phyloP scores from a whole-genome alignment of 2,888 invertebrate genomes.

The Melikaiella ostensackeni region DNA sequence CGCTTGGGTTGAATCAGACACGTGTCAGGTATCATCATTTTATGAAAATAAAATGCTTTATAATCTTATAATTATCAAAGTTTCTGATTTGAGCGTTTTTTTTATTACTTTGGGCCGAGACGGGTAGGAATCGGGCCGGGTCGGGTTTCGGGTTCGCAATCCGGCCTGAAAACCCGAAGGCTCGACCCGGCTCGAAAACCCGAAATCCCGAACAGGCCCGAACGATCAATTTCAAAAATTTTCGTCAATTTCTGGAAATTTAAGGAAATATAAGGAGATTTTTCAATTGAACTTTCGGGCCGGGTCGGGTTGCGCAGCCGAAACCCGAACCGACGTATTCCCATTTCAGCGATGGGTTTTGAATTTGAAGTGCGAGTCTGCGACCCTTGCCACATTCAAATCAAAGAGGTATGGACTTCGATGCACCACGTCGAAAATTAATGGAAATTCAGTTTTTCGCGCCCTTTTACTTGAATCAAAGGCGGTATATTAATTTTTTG shows the following conservation, averaged over 20 bases:
- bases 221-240: no score
- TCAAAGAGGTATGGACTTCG: conserved; percentile 93
- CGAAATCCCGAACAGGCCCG: no score
- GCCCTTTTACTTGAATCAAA: background rate
- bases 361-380: conserved; percentile 98
- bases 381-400: conserved; percentile 90
- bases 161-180: no score
- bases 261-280: no score
- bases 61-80: conserved; percentile 20
- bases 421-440: conserved; percentile 91
- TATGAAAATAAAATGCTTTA: conserved; percentile 21
- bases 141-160: no score
- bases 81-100: no score
- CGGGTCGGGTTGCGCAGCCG: no score
- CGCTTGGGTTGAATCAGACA: conserved; percentile 95
- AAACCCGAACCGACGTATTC: conserved; percentile 91
- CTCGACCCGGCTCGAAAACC: no score
- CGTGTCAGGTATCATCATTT: conserved; percentile 80
- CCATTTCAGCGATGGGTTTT: conserved; percentile 97
- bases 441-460: conserved; percentile 78
- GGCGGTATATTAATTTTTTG: background rate
- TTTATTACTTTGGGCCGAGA: no score
- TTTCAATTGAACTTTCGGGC: no score
- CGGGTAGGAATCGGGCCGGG: no score
- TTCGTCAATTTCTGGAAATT: no score